phyloP scores from a whole-genome alignment of 1,140 invertebrate species.

The Vollenhovia emeryi region DNA sequence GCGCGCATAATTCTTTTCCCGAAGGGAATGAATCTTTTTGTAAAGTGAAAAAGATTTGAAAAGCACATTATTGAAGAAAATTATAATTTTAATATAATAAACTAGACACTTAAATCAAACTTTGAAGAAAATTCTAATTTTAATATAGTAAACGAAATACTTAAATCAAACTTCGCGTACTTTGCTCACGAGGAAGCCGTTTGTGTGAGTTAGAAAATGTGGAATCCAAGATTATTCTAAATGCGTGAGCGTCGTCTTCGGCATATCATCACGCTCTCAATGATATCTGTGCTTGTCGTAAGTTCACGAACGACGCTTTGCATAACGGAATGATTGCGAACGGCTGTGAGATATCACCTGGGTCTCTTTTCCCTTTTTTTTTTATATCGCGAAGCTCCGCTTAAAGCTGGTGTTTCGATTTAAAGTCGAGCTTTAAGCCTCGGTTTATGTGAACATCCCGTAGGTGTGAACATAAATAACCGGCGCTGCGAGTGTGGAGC shows the following conservation, averaged over 20 bases:
- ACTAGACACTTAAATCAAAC: not conserved
- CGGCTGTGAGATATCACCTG: not conserved
- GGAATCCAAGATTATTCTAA: not conserved
- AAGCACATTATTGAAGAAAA: not conserved
- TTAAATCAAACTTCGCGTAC: not conserved
- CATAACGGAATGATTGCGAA: slow-evolving; percentile 1
- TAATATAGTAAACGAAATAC: not conserved
- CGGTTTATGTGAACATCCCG: not conserved
- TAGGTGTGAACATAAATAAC: slow-evolving; percentile 38
- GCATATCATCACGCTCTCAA: not conserved
- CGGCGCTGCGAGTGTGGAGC: not conserved
- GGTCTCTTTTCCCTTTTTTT: not conserved
- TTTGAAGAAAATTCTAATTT: not conserved
- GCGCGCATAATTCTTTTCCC: not conserved
- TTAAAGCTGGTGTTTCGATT: slow-evolving; percentile 55
- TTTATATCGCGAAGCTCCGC: slow-evolving; percentile 16
- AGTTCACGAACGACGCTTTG: not conserved
- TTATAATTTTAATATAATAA: not conserved
- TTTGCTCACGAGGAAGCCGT: not conserved
- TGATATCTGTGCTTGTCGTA: not conserved
- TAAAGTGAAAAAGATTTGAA: not conserved
- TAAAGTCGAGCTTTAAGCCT: slow-evolving; percentile 38
- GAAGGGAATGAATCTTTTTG: not conserved
- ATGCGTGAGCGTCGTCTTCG: not conserved
- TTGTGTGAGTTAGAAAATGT: not conserved